Evolutionary conservation across 2,113 vertebrate genomes (phyloP), one percentile per base, ranked within the genome.

Genomic region (Sebastes fasciatus): DNA sequence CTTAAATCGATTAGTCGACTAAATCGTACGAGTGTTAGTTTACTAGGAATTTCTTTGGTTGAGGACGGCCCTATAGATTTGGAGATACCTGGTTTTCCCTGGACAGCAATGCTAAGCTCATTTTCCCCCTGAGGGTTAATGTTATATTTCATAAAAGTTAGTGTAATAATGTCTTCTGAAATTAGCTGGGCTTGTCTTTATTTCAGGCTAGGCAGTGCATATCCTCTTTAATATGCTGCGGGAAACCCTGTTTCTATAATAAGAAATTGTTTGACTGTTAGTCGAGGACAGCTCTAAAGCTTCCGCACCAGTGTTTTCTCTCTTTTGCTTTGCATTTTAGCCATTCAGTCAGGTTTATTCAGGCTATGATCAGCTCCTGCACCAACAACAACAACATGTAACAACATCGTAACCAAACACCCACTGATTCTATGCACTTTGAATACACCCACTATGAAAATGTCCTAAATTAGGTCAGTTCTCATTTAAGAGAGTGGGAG

Each of bases 401-500:
- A 68, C 45, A 67, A 42, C 46, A 48, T 17, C 14, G 1, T 63
- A 34, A 34, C 52, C 8, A 42, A 21, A 23, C 67, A 71, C 4
- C 9, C 21, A 8, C 6, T 46, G 26, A 61, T 49, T 66, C 6
- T 49, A 8, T 66, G 55, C 64, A 19, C 10, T 46, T 45, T 48
- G 19, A 57, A 62, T 72, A 23, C 8, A 52, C 5, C 12, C 61
- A 23, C 21, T 21, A 5, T 42, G 26, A 26, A 52, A 23, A 70
- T 60, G 23, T 46, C 21, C 13, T 16, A 13, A 65, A 65, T 55
- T 34, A 58, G 66, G 57, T 75, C 55, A 77, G 26, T 14, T 68
- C 5, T 77, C 11, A 65, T 68, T 46, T 40, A 42, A 46, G 40
- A 83, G 21, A 60, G 17, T 77, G 45, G 54, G 14, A 34, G 66